Conservation (phyloP, 2,113 vertebrate genomes). For the Dasyprocta punctata region DNA sequence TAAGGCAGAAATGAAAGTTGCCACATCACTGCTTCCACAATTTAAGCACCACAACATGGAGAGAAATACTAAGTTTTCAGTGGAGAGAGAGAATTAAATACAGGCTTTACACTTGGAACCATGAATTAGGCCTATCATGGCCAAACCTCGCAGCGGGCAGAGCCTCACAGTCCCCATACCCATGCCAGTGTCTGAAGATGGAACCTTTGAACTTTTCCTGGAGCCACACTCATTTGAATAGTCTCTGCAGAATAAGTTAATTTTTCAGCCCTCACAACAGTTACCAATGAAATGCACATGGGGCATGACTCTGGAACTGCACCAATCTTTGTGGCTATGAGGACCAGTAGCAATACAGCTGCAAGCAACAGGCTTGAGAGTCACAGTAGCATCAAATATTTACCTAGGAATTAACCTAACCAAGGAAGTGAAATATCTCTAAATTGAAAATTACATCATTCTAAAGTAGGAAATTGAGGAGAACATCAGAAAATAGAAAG, state of each 20-base stretch:
- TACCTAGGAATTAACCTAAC: too few species aligned
- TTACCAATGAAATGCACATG: too few species aligned
- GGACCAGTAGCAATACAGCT: background rate
- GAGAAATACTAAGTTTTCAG: background rate
- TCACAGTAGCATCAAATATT: too few species aligned
- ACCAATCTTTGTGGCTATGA: background rate
- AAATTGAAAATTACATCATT: too few species aligned
- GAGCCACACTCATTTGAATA: background rate
- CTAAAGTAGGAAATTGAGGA: too few species aligned
- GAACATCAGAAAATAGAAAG: too few species aligned
- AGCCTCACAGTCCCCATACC: background rate
- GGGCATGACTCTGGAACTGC: background rate
- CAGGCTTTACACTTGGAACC: background rate
- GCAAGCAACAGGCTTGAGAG: background rate
- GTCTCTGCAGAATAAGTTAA: background rate
- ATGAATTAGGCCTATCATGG: too few species aligned
- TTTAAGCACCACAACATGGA: background rate
- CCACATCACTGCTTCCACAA: background rate
- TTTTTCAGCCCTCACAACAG: background rate
- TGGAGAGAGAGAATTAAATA: background rate
- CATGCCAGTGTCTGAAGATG: background rate
- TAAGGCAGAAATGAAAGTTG: background rate
- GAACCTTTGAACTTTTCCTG: background rate
- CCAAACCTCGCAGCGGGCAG: background rate
- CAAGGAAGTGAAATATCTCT: too few species aligned